A percentile compares a stretch with the other conserved stretches of the same genome.
Conservation (phyloP, 1,140 invertebrate species). For the Trialeurodes vaporariorum region DNA sequence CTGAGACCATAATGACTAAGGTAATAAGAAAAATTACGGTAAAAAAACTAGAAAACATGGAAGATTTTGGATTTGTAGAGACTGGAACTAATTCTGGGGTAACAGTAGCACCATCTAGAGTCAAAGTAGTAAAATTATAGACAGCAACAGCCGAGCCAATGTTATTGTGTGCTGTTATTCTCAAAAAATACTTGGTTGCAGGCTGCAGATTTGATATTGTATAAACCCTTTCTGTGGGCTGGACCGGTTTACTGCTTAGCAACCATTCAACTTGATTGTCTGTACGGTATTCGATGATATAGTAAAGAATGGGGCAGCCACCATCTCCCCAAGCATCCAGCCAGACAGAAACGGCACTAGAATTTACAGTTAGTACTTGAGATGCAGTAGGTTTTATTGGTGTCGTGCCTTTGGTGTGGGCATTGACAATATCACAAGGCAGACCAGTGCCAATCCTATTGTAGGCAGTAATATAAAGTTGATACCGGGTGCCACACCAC, state of each 20-base stretch:
- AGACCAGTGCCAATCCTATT: conserved; percentile 79
- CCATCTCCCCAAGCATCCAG: conserved; percentile 78
- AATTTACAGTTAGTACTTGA: conserved; percentile 51
- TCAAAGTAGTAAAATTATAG: conserved; percentile 77
- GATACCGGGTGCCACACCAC: conserved; percentile 78
- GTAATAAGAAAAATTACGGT: not conserved
- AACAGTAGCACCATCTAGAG: conserved; percentile 49
- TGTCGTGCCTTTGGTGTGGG: conserved; percentile 65
- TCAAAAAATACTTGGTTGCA: conserved; percentile 74
- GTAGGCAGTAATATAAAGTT: conserved; percentile 76
- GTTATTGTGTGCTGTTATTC: conserved; percentile 81
- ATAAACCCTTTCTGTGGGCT: conserved; percentile 61
- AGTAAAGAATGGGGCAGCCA: conserved; percentile 78
- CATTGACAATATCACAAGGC: conserved; percentile 72
- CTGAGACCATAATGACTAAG: not conserved
- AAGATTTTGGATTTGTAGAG: not conserved
- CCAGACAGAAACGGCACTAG: conserved; percentile 78
- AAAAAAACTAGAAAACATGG: not conserved
- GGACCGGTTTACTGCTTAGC: conserved; percentile 60
- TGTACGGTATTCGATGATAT: conserved; percentile 66
- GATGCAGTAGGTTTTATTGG: conserved; percentile 30
- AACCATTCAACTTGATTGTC: conserved; percentile 45
- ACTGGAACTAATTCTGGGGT: not conserved
- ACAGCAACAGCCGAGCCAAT: conserved; percentile 75
- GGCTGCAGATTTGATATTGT: conserved; percentile 67